Evolutionary conservation across 2,797 vertebrate species (phyloP), one percentile per base, ranked within the genome.

Genomic region (Galago senegalensis): DNA sequence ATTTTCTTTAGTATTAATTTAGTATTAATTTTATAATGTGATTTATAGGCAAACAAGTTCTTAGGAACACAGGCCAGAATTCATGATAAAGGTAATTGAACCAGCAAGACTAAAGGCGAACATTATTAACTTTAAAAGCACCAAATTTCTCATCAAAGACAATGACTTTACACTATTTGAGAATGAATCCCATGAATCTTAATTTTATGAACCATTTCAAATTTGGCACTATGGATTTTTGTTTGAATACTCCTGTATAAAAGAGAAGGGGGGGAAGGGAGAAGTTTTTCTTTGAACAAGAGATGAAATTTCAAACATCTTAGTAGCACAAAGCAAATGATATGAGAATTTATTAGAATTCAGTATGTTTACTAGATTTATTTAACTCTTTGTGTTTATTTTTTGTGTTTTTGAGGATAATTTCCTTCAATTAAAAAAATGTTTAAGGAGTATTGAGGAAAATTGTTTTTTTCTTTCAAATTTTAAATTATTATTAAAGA

Each of bases 1-100:
- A 67, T 83, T 75, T 87, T 76, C 12, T 87, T 96, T 81, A 82
- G 25, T 34, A 79, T 87, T 49, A 80, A 73, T 81, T 63, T 87
- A 46, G 10, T 37, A 86, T 76, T 83, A 88, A 95, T 93, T 95
- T 91, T 84, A 69, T 79, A 80, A 69, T 73, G 16, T 37, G 96
- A 92, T 86, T 86, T 72, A 86, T 72, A 95, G 23, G 11, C 10
- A 85, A 63, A 83, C 1, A 94, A 69, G 9, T 56, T 29, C 25
- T 87, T 5, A 69, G 58, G 4, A 23, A 83, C 13, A 63, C 3
- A 79, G 31, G 23, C 13, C 60, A 93, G 91, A 96, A 87, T 18
- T 97, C 37, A 79, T 75, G 13, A 73, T 87, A 94, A 95, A 31
- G 6, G 3, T 92, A 31, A 89, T 17, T 92, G 20, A 93, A 82